A percentile compares a stretch with the other conserved stretches of the same genome.
Evolutionary conservation across 2,113 vertebrate species (phyloP).

Genomic region (Ciconia stormi): DNA sequence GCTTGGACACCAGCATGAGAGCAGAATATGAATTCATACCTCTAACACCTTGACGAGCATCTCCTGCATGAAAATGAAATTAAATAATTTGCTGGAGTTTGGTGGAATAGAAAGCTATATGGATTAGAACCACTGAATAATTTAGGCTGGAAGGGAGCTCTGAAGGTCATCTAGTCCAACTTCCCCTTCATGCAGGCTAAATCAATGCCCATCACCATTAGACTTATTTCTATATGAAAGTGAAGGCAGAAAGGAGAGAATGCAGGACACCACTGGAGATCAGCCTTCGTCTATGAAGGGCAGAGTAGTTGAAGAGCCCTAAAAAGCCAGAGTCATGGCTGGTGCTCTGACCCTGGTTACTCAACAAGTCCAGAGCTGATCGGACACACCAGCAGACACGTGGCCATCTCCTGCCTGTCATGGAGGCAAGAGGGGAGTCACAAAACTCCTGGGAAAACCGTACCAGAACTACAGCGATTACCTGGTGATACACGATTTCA

Average conservation of each 20-base stretch:
- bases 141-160: not conserved
- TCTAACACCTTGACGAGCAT: not conserved
- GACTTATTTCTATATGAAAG: not conserved
- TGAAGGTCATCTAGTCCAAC: not conserved
- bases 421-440: too few relatives aligned
- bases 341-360: not conserved
- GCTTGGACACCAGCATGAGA: not conserved
- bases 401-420: not conserved
- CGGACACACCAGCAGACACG: accelerated
- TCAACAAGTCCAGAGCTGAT: not conserved
- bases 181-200: not conserved
- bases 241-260: not conserved
- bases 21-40: not conserved
- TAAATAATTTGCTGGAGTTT: not conserved
- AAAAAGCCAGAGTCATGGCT: not conserved
- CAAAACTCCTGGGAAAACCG: not conserved
- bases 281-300: not conserved
- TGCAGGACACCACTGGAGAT: not conserved
- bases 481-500: too few relatives aligned
- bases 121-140: not conserved
- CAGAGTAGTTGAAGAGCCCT: not conserved
- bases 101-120: not conserved
- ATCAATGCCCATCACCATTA: not conserved
- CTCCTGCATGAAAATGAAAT: not conserved
- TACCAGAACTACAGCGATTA: not conserved